phyloP scores from a whole-genome alignment of 2,888 invertebrate genomes.

The Orthonychiurus folsomi region DNA sequence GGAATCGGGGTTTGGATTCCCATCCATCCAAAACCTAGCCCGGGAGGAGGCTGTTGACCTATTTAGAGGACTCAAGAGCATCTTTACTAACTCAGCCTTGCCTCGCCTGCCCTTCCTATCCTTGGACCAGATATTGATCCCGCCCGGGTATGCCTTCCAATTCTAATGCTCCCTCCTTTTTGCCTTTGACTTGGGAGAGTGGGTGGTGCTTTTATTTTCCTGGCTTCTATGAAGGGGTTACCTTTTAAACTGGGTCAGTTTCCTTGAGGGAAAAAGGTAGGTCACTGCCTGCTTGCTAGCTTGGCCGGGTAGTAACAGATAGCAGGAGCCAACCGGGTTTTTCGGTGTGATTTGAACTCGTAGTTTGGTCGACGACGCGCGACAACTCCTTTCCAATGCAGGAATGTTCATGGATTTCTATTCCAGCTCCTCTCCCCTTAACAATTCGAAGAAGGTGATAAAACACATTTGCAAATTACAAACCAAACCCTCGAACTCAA shows the following conservation, averaged over 20 bases:
- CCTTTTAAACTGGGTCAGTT: conserved; percentile 13
- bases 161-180: too few relatives aligned
- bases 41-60: conserved; percentile 16
- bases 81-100: background rate
- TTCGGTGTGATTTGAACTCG: background rate
- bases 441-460: too few relatives aligned
- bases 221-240: background rate
- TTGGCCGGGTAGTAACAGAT: background rate
- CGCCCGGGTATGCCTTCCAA: conserved; percentile 4
- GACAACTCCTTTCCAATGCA: too few relatives aligned
- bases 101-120: conserved; percentile 2
- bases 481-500: too few relatives aligned
- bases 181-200: background rate
- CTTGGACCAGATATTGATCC: conserved; percentile 16
- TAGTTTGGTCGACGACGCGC: background rate
- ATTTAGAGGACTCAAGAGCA: conserved; percentile 10
- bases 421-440: too few relatives aligned
- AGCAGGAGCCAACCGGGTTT: background rate
- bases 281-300: background rate
- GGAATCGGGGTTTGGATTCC: too few relatives aligned
- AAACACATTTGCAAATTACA: too few relatives aligned
- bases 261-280: conserved; percentile 8
- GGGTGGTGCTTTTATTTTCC: background rate
- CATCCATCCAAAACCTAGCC: too few relatives aligned
- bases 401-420: too few relatives aligned